phyloP scores from a whole-genome alignment of 2,797 vertebrate species.

The Macropodus opercularis region DNA sequence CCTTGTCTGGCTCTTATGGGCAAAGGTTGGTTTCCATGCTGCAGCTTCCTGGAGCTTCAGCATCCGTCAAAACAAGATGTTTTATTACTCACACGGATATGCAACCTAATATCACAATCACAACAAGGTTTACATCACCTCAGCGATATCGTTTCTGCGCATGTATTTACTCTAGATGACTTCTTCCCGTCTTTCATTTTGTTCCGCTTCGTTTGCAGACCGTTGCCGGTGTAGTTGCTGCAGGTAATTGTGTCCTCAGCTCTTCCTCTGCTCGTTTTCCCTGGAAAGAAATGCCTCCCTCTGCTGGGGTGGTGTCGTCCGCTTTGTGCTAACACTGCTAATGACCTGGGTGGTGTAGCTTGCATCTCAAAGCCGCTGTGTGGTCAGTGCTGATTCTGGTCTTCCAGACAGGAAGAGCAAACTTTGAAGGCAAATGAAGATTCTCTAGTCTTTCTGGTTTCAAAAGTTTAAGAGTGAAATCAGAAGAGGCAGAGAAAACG shows the following conservation, averaged over 20 bases:
- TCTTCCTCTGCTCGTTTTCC: slow-evolving; percentile 8
- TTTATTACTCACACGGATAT: slow-evolving; percentile 29
- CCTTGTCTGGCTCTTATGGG: slow-evolving; percentile 29
- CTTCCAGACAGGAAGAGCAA: not conserved
- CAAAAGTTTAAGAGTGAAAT: no score
- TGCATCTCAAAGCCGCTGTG: not conserved
- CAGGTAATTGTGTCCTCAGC: slow-evolving; percentile 10
- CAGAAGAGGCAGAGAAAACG: no score
- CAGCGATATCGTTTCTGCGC: slow-evolving; percentile 3
- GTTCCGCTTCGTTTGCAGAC: slow-evolving; percentile 9
- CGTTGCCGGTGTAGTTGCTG: slow-evolving; percentile 6
- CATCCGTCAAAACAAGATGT: slow-evolving; percentile 23
- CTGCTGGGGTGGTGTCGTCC: slow-evolving; percentile 20
- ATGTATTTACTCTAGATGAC: slow-evolving; percentile 21
- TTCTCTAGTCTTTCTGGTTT: no score
- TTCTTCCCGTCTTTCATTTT: slow-evolving; percentile 6
- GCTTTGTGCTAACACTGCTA: slow-evolving; percentile 27
- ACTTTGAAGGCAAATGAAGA: not conserved
- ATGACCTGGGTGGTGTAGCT: not conserved
- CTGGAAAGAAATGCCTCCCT: slow-evolving; percentile 19
- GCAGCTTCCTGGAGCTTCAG: slow-evolving; percentile 43
- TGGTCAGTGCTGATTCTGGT: slow-evolving; percentile 2
- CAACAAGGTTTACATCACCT: slow-evolving; percentile 26
- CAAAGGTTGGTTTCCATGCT: slow-evolving; percentile 41
- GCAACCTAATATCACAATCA: slow-evolving; percentile 34